A percentile compares a stretch with the other conserved stretches of the same genome.
phyloP scores from a whole-genome alignment of 1,140 invertebrate species.

The Cephus cinctus region DNA sequence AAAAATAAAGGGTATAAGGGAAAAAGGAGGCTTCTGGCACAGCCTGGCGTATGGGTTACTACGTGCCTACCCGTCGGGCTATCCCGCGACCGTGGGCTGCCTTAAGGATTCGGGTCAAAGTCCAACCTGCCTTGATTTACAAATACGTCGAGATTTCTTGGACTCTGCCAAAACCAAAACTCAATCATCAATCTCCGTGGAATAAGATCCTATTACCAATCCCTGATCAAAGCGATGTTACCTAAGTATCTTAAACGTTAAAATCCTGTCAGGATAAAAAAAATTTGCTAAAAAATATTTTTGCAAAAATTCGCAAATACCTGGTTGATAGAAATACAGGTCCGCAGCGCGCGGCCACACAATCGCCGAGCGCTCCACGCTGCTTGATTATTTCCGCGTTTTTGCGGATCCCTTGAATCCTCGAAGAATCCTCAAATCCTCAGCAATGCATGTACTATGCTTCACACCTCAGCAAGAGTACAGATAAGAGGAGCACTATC shows the following conservation, averaged over 20 bases:
- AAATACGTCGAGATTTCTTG: slow-evolving; percentile 44
- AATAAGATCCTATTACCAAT: too few species aligned
- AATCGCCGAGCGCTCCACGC: slow-evolving; percentile 52
- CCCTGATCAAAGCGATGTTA: too few species aligned
- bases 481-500: slow-evolving; percentile 1
- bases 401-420: slow-evolving; percentile 36
- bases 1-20: slow-evolving; percentile 4
- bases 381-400: slow-evolving; percentile 48
- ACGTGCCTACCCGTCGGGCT: slow-evolving; percentile 38
- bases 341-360: slow-evolving; percentile 53
- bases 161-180: slow-evolving; percentile 46
- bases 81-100: slow-evolving; percentile 32
- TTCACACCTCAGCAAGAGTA: background rate
- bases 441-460: too few species aligned
- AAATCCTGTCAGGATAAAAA: too few species aligned
- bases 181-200: too few species aligned
- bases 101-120: slow-evolving; percentile 52
- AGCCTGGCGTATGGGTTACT: slow-evolving; percentile 41
- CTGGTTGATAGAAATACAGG: slow-evolving; percentile 50
- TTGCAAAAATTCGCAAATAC: too few species aligned
- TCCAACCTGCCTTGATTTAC: slow-evolving; percentile 48
- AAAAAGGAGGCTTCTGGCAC: slow-evolving; percentile 32
- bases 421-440: slow-evolving; percentile 1
- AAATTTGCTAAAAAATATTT: too few species aligned
- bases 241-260: too few species aligned